Base-by-base conservation (phyloP, 2,888 invertebrate genomes). In the Anorthoa munda region DNA sequence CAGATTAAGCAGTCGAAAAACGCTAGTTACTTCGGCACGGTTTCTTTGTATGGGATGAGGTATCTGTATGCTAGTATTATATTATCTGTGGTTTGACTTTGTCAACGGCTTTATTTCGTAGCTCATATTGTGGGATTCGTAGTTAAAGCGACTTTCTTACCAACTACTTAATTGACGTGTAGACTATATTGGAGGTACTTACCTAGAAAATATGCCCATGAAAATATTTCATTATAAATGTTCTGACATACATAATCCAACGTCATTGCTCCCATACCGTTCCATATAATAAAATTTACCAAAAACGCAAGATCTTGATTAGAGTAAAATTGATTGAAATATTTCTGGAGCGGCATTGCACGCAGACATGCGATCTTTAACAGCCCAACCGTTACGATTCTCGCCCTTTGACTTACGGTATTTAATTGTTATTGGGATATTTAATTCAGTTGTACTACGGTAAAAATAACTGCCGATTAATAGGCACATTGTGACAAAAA, bases 321-420 rank as follows among this genome's bases (percentile, higher is more conserved):
- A 79, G 18, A 55, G 72, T 64, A 71, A 81, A 83, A 84, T 79
- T 71, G 79, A 81, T 86, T 72, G 75, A 82, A 85, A 86, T 83
- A 86, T 87, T 86, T 88, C 85, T 87, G 87, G 86, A 90, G 80
- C 84, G 68, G 60, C 82, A 92, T 92, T 89, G 92, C 89, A 75
- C 79, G 77, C 65, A 72, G 86, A 87, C 95, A 95, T 93, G 95
- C 95, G 90, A 95, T 89, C 83, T 70, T 67, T 84, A 88, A 83
- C 83, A 84, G 79, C 72, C 46, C 58, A 86, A 90, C 93, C 94
- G 94, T 93, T 94, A 93, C 87, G 88, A 70, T 79, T 83, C 78
- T 88, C 85, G 94, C 94, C 94, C 94, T 95, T 94, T 90, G 86
- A 84, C 78, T 86, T 91, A 90, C 92, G 90, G 90, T 89, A 87